Conservation (phyloP, 1,140 invertebrate genomes). For the Drosophila sechellia region DNA sequence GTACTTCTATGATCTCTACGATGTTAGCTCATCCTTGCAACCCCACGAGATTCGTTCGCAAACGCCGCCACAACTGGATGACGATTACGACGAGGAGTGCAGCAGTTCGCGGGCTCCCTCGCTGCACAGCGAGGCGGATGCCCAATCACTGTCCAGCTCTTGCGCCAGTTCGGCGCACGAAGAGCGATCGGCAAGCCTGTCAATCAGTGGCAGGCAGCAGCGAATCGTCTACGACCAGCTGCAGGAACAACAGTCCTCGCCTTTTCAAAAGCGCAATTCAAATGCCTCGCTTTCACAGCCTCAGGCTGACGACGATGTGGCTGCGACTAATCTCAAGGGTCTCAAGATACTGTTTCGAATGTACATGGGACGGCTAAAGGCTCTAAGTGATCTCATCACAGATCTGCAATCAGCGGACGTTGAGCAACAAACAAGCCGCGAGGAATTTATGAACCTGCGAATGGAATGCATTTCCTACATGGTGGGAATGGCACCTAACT, state of each 20-base stretch:
- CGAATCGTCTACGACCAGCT: conserved; percentile 79
- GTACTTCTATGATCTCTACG: conserved; percentile 77
- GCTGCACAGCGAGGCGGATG: conserved; percentile 76
- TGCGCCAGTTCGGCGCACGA: conserved; percentile 74
- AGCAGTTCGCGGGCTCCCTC: conserved; percentile 72
- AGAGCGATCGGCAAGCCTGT: conserved; percentile 58
- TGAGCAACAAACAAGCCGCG: conserved; percentile 67
- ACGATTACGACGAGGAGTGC: conserved; percentile 77
- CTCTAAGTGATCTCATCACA: conserved; percentile 75
- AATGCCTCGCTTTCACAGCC: conserved; percentile 68
- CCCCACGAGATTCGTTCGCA: conserved; percentile 62
- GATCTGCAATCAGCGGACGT: conserved; percentile 77
- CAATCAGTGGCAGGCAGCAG: conserved; percentile 65
- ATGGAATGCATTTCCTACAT: conserved; percentile 81
- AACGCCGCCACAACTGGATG: conserved; percentile 70
- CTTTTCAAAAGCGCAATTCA: conserved; percentile 70
- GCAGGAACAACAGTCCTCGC: conserved; percentile 72
- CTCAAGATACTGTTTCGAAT: conserved; percentile 83
- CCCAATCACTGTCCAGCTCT: conserved; percentile 75
- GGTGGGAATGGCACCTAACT: conserved; percentile 71
- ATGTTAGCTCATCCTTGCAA: conserved; percentile 71
- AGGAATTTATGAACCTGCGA: conserved; percentile 74
- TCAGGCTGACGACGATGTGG: conserved; percentile 57
- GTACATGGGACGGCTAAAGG: conserved; percentile 80
- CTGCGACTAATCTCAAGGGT: conserved; percentile 73